phyloP scores from a whole-genome alignment of 2,797 vertebrate genomes.

The Hippopotamyrus pictus region DNA sequence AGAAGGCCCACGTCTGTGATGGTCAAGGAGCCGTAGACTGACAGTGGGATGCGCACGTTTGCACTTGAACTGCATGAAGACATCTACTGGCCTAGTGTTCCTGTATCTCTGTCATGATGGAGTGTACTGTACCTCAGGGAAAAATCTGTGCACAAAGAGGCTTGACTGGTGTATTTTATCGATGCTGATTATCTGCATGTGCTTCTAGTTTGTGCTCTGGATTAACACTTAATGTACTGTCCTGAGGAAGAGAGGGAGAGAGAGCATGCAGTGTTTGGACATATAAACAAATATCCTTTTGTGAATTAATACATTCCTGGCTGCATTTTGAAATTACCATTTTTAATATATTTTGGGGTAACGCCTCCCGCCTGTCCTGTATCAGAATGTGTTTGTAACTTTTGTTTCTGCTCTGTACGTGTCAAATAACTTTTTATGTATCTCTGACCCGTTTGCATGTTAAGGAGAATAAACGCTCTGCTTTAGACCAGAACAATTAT shows the following conservation, averaged over 20 bases:
- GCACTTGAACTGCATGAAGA: background rate
- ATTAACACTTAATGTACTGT: background rate
- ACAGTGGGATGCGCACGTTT: background rate
- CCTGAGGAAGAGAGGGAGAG: background rate
- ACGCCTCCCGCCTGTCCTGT: background rate
- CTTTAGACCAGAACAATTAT: constrained; percentile 9
- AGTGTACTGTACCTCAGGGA: background rate
- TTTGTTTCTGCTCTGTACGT: background rate
- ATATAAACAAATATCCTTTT: background rate
- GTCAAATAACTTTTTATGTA: background rate
- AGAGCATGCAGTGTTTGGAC: background rate
- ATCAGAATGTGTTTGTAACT: background rate
- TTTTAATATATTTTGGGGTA: background rate
- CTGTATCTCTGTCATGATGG: background rate
- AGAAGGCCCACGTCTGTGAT: background rate
- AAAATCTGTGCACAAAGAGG: background rate
- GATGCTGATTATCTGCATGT: background rate
- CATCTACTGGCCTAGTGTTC: background rate
- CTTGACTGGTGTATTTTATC: background rate
- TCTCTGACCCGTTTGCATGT: background rate
- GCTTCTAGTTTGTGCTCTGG: background rate
- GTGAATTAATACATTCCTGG: background rate
- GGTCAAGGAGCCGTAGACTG: background rate
- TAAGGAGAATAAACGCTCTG: constrained; percentile 4
- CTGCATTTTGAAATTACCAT: background rate